phyloP scores from a whole-genome alignment of 2,888 invertebrate species.

The Allophyes oxyacanthae region DNA sequence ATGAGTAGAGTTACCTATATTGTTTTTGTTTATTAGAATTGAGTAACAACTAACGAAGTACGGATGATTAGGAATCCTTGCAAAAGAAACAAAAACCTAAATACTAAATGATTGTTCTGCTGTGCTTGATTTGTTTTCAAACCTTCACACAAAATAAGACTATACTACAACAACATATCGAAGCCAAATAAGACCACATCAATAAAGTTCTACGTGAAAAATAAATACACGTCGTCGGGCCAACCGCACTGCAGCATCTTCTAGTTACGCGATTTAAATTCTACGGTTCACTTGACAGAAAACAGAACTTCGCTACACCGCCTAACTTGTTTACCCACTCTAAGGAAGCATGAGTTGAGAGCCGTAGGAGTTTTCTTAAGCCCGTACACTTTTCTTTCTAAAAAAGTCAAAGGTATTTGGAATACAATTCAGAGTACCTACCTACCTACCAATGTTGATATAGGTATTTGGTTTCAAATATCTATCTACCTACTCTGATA shows the following conservation, averaged over 20 bases:
- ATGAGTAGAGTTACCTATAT: no score
- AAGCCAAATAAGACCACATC: conserved; percentile 19
- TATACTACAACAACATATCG: conserved; percentile 1
- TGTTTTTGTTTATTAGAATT: no score
- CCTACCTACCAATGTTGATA: no score
- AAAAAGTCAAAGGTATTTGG: conserved; percentile 45
- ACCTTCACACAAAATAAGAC: no score
- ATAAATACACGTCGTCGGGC: conserved; percentile 49
- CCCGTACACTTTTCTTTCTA: conserved; percentile 42
- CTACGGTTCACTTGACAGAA: conserved; percentile 59
- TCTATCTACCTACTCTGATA: no score
- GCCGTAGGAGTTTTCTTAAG: conserved; percentile 57
- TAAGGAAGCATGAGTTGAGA: conserved; percentile 59
- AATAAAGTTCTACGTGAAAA: conserved; percentile 35
- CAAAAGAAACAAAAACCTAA: no score
- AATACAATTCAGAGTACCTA: conserved; percentile 31
- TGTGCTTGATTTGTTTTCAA: no score
- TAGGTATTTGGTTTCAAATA: background rate
- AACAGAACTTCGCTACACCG: conserved; percentile 59
- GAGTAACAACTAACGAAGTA: no score
- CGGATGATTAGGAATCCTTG: no score
- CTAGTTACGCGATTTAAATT: conserved; percentile 55
- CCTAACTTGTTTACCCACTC: conserved; percentile 62
- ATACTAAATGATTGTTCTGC: no score
- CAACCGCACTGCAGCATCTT: conserved; percentile 50